These are phyloP conservation scores for Tachina lurida DNA, from an alignment of 2,888 invertebrate genomes.

Conservation along the genomic window DNA sequence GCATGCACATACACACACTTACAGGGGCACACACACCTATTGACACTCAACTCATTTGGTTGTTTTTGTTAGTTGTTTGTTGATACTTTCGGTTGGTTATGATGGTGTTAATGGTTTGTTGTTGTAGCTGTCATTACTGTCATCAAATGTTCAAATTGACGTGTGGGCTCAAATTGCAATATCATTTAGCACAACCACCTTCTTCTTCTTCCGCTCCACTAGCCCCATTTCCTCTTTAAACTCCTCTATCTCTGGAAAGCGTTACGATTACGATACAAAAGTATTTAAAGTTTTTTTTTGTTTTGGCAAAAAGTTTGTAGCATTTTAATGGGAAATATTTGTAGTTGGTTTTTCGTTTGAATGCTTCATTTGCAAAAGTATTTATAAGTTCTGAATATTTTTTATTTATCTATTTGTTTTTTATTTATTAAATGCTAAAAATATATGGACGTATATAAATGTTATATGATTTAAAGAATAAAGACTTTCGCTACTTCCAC, in stretches of 20 bases:
- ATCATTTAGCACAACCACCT: slow-evolving; percentile 33
- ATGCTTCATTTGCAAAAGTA: background rate
- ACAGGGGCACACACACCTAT: background rate
- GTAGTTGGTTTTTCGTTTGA: slow-evolving; percentile 4
- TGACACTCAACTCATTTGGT: slow-evolving; percentile 10
- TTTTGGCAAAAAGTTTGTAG: slow-evolving; percentile 24
- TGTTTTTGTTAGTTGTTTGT: slow-evolving; percentile 41
- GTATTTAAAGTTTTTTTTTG: slow-evolving; percentile 17
- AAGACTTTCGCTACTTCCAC: no score
- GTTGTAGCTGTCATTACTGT: slow-evolving; percentile 63
- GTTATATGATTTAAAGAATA: no score
- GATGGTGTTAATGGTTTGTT: slow-evolving; percentile 67
- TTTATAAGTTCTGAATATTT: background rate
- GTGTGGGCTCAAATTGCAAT: slow-evolving; percentile 63
- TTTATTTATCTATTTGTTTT: background rate
- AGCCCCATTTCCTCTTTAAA: slow-evolving; percentile 3
- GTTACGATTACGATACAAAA: slow-evolving; percentile 32
- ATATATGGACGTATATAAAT: no score
- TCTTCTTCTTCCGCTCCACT: background rate
- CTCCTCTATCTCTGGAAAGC: slow-evolving; percentile 15
- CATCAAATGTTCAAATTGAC: slow-evolving; percentile 64
- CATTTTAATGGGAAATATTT: slow-evolving; percentile 49
- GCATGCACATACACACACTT: background rate
- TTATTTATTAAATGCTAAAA: background rate
- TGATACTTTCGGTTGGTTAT: slow-evolving; percentile 44